Conservation (phyloP, 2,888 invertebrate genomes). For the Thelaira solivaga region DNA sequence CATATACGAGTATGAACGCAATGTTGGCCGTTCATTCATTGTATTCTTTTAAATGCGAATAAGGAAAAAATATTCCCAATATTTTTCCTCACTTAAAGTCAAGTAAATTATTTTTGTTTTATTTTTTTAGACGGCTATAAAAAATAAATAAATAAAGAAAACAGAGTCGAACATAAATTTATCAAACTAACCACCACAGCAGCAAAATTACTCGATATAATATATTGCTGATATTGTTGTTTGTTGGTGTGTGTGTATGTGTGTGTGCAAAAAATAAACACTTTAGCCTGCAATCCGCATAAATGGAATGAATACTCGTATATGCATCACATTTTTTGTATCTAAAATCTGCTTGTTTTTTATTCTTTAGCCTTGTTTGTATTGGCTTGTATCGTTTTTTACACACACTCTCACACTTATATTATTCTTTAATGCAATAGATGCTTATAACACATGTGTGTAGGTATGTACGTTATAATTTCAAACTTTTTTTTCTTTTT, state of each 20-base stretch:
- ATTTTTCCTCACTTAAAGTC: conserved; percentile 43
- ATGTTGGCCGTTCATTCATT: neutral
- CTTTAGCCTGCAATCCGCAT: neutral
- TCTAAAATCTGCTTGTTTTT: conserved; percentile 44
- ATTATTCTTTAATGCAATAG: neutral
- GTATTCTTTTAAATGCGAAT: neutral
- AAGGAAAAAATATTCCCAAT: conserved; percentile 28
- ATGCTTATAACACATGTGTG: conserved; percentile 7
- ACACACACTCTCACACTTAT: neutral
- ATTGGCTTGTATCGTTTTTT: neutral
- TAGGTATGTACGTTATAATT: too few species aligned
- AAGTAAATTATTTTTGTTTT: conserved; percentile 59
- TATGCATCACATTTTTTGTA: conserved; percentile 6
- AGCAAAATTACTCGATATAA: conserved; percentile 20
- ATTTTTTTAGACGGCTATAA: conserved; percentile 35
- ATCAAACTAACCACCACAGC: neutral
- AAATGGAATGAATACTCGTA: conserved; percentile 6
- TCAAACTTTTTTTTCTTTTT: conserved; percentile 43
- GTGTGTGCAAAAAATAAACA: neutral
- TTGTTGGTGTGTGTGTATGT: neutral
- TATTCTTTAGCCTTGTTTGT: conserved; percentile 10
- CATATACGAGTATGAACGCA: neutral
- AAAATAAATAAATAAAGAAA: neutral
- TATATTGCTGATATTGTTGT: too few species aligned
- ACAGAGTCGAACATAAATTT: conserved; percentile 30